Percentiles rank a stretch among this genome's conserved stretches.
Conservation (phyloP, 2,797 vertebrate species). For the Trichosurus vulpecula region DNA sequence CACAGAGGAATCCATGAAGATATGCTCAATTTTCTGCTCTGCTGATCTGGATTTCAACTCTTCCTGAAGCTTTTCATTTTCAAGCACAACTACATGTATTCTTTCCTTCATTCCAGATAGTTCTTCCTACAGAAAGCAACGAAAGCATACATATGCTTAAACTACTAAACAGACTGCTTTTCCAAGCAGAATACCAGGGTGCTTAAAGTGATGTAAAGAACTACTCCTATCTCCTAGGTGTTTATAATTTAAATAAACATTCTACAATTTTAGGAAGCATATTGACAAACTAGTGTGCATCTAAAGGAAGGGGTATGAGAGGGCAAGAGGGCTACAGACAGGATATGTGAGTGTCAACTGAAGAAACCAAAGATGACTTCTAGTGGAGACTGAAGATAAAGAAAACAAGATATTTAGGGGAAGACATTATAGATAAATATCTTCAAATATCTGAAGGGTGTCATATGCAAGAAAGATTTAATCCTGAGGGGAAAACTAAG, state of each 20-base stretch:
- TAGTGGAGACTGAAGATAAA: background rate
- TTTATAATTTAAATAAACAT: conserved; percentile 14
- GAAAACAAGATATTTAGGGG: background rate
- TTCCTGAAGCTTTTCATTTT: conserved; percentile 91
- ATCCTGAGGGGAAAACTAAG: background rate
- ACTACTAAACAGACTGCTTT: background rate
- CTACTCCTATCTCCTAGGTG: conserved; percentile 14
- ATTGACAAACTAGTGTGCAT: background rate
- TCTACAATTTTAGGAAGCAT: background rate
- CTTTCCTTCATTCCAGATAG: conserved; percentile 89
- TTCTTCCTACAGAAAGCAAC: conserved; percentile 88
- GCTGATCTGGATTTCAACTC: conserved; percentile 86
- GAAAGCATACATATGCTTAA: conserved; percentile 1
- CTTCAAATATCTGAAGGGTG: background rate
- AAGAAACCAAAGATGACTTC: background rate
- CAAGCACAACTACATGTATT: conserved; percentile 88
- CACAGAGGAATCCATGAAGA: conserved; percentile 86
- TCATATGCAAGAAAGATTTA: background rate
- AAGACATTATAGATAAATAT: background rate
- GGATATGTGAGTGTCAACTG: background rate
- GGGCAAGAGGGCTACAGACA: background rate
- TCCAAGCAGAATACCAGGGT: background rate
- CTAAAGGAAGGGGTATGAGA: background rate
- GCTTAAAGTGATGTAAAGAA: conserved; percentile 3
- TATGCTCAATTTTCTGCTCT: conserved; percentile 86